A percentile compares a stretch with the other conserved stretches of the same genome.
Conservation (phyloP, 37 sponge, comb jelly and placozoan genomes). For the Lycopodina hypogea region DNA sequence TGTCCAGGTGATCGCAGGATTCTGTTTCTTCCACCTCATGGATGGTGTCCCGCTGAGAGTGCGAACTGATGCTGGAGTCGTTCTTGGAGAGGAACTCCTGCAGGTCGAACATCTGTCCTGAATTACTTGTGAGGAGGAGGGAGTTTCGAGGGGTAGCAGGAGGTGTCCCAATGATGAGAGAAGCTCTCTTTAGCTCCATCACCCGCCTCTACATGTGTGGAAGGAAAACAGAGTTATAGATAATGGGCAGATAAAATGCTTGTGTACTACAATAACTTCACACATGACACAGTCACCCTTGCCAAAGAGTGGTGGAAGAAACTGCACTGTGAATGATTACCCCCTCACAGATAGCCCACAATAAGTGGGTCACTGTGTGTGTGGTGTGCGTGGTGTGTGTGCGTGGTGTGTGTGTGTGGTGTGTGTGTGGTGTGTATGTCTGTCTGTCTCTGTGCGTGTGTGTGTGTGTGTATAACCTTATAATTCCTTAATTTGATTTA, state of each 20-base stretch:
- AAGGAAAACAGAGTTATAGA: not conserved
- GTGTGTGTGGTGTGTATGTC: too few species aligned
- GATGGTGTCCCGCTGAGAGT: conserved; percentile 25
- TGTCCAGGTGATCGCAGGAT: not conserved
- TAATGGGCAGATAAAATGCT: too few species aligned
- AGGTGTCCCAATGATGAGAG: conserved; percentile 38
- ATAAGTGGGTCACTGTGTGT: too few species aligned
- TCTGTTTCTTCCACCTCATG: conserved; percentile 42
- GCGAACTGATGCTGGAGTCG: not conserved
- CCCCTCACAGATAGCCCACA: too few species aligned
- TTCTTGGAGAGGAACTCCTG: conserved; percentile 35
- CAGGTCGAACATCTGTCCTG: conserved; percentile 20
- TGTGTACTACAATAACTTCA: not conserved
- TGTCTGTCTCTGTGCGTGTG: too few species aligned
- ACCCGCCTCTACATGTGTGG: conserved; percentile 24
- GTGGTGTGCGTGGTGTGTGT: too few species aligned
- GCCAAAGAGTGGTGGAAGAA: too few species aligned
- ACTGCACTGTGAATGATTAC: too few species aligned
- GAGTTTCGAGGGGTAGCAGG: conserved; percentile 43
- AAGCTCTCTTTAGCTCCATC: conserved; percentile 67
- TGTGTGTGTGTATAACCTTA: too few species aligned
- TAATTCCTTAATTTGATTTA: too few species aligned
- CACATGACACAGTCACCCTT: too few species aligned
- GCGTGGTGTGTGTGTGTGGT: too few species aligned
- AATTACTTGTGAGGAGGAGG: conserved; percentile 30